Percentiles rank a stretch among this genome's conserved stretches.
Conservation (phyloP, 1,140 invertebrate species). For the Microplitis demolitor region DNA sequence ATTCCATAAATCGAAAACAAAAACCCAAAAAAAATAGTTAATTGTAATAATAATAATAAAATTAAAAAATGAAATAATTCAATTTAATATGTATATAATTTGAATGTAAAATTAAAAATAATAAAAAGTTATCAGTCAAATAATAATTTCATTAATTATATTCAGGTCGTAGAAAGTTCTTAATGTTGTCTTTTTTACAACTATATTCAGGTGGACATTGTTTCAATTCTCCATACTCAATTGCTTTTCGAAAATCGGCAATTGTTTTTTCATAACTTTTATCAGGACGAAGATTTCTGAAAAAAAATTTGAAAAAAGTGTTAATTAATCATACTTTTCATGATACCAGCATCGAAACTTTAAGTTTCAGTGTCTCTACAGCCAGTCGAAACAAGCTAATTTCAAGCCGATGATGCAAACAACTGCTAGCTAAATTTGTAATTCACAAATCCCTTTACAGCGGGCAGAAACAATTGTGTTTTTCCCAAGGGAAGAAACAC, state of each 20-base stretch:
- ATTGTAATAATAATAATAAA: background rate
- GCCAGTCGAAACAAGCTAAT: no score
- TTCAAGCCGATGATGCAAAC: no score
- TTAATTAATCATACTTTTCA: no score
- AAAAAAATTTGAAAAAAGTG: conserved; percentile 18
- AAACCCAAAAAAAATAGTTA: background rate
- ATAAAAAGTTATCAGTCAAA: background rate
- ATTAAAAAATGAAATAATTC: background rate
- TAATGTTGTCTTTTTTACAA: conserved; percentile 57
- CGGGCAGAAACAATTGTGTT: no score
- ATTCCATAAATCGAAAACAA: background rate
- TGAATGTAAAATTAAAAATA: background rate
- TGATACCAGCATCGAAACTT: no score
- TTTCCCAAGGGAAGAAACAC: no score
- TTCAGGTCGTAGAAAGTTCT: conserved; percentile 47
- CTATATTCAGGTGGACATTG: conserved; percentile 54
- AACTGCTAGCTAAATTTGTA: no score
- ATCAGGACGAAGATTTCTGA: conserved; percentile 37
- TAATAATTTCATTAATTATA: conserved; percentile 19
- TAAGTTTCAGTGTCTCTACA: no score
- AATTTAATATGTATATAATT: conserved; percentile 1
- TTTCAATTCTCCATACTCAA: conserved; percentile 50
- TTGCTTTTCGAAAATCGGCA: conserved; percentile 51
- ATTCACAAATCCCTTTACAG: no score
- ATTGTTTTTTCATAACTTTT: conserved; percentile 54